Percentiles rank a stretch among this genome's conserved stretches.
phyloP scores from a whole-genome alignment of 2,888 invertebrate species.

The Drosophila robusta region DNA sequence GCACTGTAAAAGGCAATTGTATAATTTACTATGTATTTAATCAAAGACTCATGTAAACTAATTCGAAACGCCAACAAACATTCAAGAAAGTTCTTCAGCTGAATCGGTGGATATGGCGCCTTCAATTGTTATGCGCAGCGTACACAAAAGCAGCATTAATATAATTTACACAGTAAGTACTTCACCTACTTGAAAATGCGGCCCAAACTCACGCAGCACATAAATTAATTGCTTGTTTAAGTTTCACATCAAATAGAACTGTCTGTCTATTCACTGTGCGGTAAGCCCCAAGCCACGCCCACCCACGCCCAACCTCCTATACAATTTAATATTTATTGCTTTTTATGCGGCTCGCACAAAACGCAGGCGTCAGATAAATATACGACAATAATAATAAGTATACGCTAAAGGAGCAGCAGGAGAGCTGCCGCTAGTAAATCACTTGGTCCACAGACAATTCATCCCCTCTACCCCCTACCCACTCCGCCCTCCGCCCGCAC shows the following conservation, averaged over 20 bases:
- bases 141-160: conserved; percentile 18
- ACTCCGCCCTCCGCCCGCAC: no score
- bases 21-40: neutral
- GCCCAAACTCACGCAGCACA: conserved; percentile 14
- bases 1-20: neutral
- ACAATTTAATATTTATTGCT: conserved; percentile 71
- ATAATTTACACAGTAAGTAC: conserved; percentile 31
- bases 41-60: neutral
- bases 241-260: conserved; percentile 58
- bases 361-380: conserved; percentile 68
- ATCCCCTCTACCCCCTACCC: neutral
- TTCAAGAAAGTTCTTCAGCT: conserved; percentile 1
- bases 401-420: conserved; percentile 31
- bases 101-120: neutral
- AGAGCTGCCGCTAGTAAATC: conserved; percentile 44
- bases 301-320: neutral
- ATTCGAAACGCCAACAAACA: neutral
- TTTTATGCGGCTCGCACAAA: conserved; percentile 63
- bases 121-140: neutral
- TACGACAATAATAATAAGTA: conserved; percentile 65
- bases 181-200: conserved; percentile 15
- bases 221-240: conserved; percentile 69
- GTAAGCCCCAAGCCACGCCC: conserved; percentile 31
- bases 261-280: conserved; percentile 44
- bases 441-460: conserved; percentile 45